A percentile compares a stretch with the other conserved stretches of the same genome.
phyloP scores from a whole-genome alignment of 2,888 invertebrate genomes.

The Anthophora plumipes region DNA sequence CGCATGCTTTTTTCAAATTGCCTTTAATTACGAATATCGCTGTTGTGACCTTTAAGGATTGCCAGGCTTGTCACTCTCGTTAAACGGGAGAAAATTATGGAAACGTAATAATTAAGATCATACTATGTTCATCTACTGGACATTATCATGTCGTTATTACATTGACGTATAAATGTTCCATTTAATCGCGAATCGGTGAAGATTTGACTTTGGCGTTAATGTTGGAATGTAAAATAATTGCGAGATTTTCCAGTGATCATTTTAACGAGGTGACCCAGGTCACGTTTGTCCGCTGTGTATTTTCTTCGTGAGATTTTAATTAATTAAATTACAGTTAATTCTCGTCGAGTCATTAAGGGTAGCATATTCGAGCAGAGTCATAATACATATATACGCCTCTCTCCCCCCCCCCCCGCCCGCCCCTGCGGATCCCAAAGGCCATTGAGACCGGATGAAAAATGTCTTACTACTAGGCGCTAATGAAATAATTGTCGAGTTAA shows the following conservation, averaged over 20 bases:
- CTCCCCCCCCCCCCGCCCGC: neutral
- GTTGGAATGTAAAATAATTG: neutral
- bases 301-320: slow-evolving; percentile 55
- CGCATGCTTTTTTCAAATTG: slow-evolving; percentile 61
- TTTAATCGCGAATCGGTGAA: no score
- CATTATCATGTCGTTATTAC: neutral
- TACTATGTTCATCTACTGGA: neutral
- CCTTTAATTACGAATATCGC: slow-evolving; percentile 66
- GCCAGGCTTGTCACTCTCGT: slow-evolving; percentile 51
- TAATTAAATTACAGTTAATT: slow-evolving; percentile 68
- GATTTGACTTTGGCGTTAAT: neutral
- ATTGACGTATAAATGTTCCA: no score
- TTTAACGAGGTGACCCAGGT: slow-evolving; percentile 51
- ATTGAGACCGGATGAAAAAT: slow-evolving; percentile 62
- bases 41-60: slow-evolving; percentile 19
- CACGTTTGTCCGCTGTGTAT: slow-evolving; percentile 6
- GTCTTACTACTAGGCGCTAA: slow-evolving; percentile 59
- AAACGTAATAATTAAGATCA: slow-evolving; percentile 46
- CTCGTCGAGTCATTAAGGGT: slow-evolving; percentile 58
- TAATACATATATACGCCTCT: neutral
- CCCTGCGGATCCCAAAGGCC: slow-evolving; percentile 42
- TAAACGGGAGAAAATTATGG: slow-evolving; percentile 46
- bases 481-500: slow-evolving; percentile 65
- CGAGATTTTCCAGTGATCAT: slow-evolving; percentile 35
- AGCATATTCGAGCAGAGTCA: slow-evolving; percentile 32